Evolutionary conservation across 2,113 vertebrate genomes (phyloP), one percentile per base, ranked within the genome.

Genomic region (Furnarius figulus): DNA sequence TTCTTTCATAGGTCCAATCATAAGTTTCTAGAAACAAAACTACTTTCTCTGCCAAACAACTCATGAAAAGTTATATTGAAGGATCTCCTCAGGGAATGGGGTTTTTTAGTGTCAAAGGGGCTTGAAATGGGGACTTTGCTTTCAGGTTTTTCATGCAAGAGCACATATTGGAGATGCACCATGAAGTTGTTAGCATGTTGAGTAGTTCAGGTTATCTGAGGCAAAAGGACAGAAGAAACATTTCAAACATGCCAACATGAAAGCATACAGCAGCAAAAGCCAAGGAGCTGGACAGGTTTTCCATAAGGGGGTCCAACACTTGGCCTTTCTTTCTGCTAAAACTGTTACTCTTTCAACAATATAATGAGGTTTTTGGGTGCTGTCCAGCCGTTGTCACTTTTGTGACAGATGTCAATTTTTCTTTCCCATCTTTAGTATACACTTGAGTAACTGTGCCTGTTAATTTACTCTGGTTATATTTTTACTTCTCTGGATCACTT

Each of bases 321-420:
- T 87, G n/a, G 15, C 23, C 47, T 71, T 62, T 19, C 16, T 73
- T 87, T 85, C 46, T 82, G 13, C 13, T 49, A 27, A 52, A 87
- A 21, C 6, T 35, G 12, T 66, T 27, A 27, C 40, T 70, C 39
- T 78, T 92, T 70, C 74, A 66, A 42, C 39, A 71, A 17, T 15
- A 47, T 33, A 58, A 68, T 58, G 37, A 87, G 23, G 14, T 44
- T 78, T 86, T 81, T 25, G 28, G 6, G 6, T 82, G 12, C 44
- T 70, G 2, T 40, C 8, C 0, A 0, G 33, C 17, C 3, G 1
- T 37, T 74, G 18, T 61, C 70, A 55, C 47, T 82, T 65, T 27
- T 44, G 44, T 77, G 39, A 75, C 61, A 75, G 68, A 35, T 85
- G 21, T 73, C 68, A 82, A 61, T 46, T 82, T 80, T 88, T 71